Conservation (phyloP, 2,113 vertebrate genomes). For the Canis aureus region DNA sequence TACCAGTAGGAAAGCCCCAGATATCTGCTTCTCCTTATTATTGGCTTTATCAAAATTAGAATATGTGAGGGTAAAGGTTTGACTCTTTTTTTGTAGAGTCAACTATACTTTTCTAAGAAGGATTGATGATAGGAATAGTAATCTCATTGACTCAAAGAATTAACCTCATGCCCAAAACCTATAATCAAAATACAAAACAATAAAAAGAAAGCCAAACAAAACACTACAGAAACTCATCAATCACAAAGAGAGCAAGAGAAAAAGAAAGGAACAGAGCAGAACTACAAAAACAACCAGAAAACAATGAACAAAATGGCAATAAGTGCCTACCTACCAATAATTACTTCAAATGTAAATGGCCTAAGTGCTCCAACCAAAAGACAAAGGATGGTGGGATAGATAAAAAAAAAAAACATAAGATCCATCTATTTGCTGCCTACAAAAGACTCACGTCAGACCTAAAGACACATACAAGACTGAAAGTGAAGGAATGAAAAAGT, state of each 20-base stretch:
- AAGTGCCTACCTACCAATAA: background rate
- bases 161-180: background rate
- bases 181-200: background rate
- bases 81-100: background rate
- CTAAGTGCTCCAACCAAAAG: background rate
- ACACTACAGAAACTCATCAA: background rate
- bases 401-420: background rate
- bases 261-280: background rate
- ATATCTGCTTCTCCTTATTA: background rate
- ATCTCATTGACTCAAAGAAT: background rate
- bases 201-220: background rate
- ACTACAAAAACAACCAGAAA: background rate
- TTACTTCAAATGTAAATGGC: background rate
- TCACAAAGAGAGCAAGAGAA: background rate
- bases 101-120: background rate
- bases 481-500: background rate
- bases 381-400: background rate
- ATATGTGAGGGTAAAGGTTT: background rate
- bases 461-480: background rate
- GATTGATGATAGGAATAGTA: background rate
- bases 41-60: background rate
- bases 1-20: background rate
- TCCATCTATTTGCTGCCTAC: background rate
- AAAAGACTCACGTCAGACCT: background rate
- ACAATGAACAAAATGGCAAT: background rate